A percentile compares a stretch with the other conserved stretches of the same genome.
Conservation (phyloP, 2,888 invertebrate species). For the Ophion costatus region DNA sequence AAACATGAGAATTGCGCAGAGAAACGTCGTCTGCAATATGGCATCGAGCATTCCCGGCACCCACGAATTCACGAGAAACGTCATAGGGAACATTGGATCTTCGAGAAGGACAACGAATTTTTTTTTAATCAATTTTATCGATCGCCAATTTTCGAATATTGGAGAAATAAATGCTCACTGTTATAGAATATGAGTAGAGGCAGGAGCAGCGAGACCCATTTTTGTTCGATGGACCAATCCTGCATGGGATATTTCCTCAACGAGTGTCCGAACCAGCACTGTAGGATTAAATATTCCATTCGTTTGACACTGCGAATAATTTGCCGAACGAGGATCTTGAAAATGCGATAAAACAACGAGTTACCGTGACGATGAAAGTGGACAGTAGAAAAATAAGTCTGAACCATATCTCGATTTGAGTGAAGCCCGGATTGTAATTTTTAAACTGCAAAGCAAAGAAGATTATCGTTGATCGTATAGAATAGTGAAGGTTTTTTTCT, state of each 20-base stretch:
- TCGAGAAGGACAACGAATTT: slow-evolving; percentile 75
- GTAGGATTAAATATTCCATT: slow-evolving; percentile 77
- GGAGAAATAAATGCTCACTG: slow-evolving; percentile 87
- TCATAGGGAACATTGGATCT: slow-evolving; percentile 98
- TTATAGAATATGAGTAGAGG: slow-evolving; percentile 95
- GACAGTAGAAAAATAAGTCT: slow-evolving; percentile 95
- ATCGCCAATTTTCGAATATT: slow-evolving; percentile 9
- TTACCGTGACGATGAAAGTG: slow-evolving; percentile 93
- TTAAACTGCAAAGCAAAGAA: slow-evolving; percentile 90
- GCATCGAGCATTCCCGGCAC: slow-evolving; percentile 97
- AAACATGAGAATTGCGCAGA: slow-evolving; percentile 94
- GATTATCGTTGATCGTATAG: slow-evolving; percentile 17
- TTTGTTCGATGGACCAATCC: slow-evolving; percentile 99
- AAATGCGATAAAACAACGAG: slow-evolving; percentile 19
- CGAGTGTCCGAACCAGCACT: slow-evolving; percentile 97
- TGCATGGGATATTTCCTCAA: slow-evolving; percentile 93
- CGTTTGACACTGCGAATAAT: slow-evolving; percentile 17
- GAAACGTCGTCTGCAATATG: slow-evolving; percentile 94
- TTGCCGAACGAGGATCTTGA: slow-evolving; percentile 29
- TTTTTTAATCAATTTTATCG: not conserved
- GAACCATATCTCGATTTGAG: slow-evolving; percentile 99
- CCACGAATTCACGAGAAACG: slow-evolving; percentile 94
- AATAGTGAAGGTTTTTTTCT: not conserved
- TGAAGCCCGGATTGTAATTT: slow-evolving; percentile 97
- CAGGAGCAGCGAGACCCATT: slow-evolving; percentile 95